Base-by-base conservation (phyloP, 1,140 invertebrate genomes). In the Saccostrea cuccullata region DNA sequence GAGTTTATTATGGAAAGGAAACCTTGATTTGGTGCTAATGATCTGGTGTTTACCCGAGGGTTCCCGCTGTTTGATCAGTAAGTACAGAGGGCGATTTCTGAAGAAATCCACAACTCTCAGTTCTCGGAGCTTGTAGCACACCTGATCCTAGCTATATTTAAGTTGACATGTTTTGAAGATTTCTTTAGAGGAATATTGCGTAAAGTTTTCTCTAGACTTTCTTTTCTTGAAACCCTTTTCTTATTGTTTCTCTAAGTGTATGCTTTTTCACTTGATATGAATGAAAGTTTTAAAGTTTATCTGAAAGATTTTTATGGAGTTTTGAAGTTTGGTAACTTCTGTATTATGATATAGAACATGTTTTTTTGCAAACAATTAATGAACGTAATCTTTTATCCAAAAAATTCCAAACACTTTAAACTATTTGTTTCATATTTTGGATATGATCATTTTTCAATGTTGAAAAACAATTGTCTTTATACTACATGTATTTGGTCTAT, bases 11-110 rank as follows among this genome's bases (percentile, higher is more conserved):
- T 36, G 30, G 26, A 36, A 30, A 77, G 70, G 30, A 77, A 77
- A n/a, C 8, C 30, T 77, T 77, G 70, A 77, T 77, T 77, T 36
- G 70, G 26, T 77, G 26, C 30, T 77, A 77, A 77, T 77, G 30
- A 77, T 36, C 30, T 12, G 11, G 15, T 77, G 15, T 77, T 77
- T 77, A 77, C 15, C 3, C 30, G 23, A 40, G 70, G 23, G 23
- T 12, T 15, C 70, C 3, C 1, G 26, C 23, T 77, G 70, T 77
- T 77, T 77, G 70, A 26, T 77, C 70, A 77, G 70, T 77, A 30
- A 26, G 26, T 36, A 77, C 70, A 77, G 26, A 77, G 8, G 70
- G 26, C 26, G 26, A 13, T 64, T n/a, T 64, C 58, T n/a, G n/a
- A 17, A 64, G 58, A 64, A 64, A 64, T 64, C 4, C 5, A 64